Conservation (phyloP, 2,113 vertebrate genomes). For the Eudyptes chrysolophus region DNA sequence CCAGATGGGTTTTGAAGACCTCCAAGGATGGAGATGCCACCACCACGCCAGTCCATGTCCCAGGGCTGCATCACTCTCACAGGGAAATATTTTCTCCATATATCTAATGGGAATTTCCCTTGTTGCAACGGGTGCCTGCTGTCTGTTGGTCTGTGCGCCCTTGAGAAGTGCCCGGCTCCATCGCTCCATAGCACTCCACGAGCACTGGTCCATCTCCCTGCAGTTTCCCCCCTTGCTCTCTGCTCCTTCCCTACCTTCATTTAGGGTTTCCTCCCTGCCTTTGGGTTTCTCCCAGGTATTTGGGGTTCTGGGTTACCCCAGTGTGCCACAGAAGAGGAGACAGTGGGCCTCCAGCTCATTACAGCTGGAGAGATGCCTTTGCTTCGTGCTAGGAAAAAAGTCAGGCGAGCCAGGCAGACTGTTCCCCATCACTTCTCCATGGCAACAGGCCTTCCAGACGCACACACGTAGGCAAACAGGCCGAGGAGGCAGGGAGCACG, state of each 20-base stretch:
- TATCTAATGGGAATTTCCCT: background rate
- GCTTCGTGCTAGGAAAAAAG: conserved; percentile 1
- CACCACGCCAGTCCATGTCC: rapidly evolving
- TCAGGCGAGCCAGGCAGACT: conserved; percentile 1
- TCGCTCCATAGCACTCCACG: rapidly evolving
- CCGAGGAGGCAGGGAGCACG: background rate
- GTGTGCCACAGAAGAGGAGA: background rate
- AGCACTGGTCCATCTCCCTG: background rate
- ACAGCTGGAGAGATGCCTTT: background rate
- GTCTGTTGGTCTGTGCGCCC: background rate
- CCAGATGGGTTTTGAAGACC: background rate
- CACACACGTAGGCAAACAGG: background rate
- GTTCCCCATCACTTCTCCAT: conserved; percentile 58
- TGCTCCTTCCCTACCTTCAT: background rate
- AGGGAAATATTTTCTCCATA: background rate
- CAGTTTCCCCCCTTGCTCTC: background rate
- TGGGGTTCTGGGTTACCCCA: background rate
- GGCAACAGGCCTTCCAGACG: conserved; percentile 58
- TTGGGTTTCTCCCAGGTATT: background rate
- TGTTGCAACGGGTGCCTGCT: background rate
- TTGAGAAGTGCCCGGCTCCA: background rate
- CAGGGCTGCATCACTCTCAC: background rate
- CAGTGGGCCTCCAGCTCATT: background rate
- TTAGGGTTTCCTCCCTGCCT: background rate
- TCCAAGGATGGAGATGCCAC: background rate